Conservation (phyloP, 2,113 vertebrate species). For the Peromyscus californicus region DNA sequence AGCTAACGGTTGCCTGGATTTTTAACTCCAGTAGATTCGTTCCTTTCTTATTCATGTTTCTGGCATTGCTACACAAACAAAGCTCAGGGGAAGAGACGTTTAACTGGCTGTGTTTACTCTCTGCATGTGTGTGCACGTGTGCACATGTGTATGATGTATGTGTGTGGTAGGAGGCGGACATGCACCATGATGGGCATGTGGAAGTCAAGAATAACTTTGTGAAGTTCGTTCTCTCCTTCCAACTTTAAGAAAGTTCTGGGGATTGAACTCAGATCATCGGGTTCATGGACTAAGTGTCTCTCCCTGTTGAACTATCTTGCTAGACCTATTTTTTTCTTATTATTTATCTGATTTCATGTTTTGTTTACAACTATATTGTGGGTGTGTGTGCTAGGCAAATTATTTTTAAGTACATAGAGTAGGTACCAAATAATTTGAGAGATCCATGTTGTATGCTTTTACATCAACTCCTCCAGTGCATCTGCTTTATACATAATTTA, state of each 20-base stretch:
- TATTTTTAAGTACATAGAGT: not conserved
- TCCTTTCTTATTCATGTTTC: not conserved
- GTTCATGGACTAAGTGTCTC: not conserved
- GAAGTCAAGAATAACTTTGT: not conserved
- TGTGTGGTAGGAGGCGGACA: not conserved
- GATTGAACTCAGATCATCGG: not conserved
- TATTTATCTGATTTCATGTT: not conserved
- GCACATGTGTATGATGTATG: not conserved
- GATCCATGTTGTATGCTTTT: not conserved
- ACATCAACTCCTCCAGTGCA: not conserved
- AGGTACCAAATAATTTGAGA: not conserved
- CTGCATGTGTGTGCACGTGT: not conserved
- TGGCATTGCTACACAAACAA: not conserved
- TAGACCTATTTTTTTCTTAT: not conserved
- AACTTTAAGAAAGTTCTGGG: too few species aligned
- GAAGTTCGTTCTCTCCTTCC: not conserved
- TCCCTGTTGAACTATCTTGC: not conserved
- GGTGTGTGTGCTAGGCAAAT: not conserved
- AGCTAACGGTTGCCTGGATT: slow-evolving; percentile 4
- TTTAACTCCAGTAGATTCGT: slow-evolving; percentile 34
- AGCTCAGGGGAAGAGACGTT: not conserved
- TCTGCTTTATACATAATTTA: not conserved
- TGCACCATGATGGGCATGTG: too few species aligned
- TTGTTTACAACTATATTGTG: not conserved
- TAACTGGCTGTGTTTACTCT: not conserved